Evolutionary conservation across 2,888 invertebrate genomes (phyloP).

Genomic region (Epinotia demarniana): DNA sequence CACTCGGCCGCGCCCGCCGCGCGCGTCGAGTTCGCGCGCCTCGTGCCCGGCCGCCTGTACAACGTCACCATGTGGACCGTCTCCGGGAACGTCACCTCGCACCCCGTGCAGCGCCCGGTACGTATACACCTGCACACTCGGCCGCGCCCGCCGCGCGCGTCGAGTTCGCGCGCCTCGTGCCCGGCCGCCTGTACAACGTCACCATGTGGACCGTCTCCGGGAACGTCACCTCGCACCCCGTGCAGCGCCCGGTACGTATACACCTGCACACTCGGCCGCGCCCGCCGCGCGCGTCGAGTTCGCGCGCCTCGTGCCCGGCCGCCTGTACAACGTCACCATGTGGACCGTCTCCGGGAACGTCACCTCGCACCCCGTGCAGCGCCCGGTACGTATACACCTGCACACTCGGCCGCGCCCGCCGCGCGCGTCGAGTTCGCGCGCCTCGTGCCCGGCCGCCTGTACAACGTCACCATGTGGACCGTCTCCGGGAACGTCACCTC

Average conservation of each 20-base stretch:
- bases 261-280: constrained; percentile 60
- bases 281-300: constrained; percentile 90
- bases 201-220: constrained; percentile 96
- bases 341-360: constrained; percentile 96
- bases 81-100: constrained; percentile 91
- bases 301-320: constrained; percentile 91
- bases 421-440: constrained; percentile 89
- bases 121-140: background rate
- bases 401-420: constrained; percentile 82
- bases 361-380: too few species aligned
- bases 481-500: constrained; percentile 92
- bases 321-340: constrained; percentile 95
- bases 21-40: constrained; percentile 89
- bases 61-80: constrained; percentile 98
- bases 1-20: constrained; percentile 84
- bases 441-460: constrained; percentile 93
- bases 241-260: constrained; percentile 17
- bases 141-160: constrained; percentile 87
- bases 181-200: constrained; percentile 95
- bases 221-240: too few species aligned
- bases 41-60: constrained; percentile 95
- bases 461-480: constrained; percentile 97
- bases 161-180: constrained; percentile 91
- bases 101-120: too few species aligned
- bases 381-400: background rate